Conservation (phyloP, 2,888 invertebrate genomes). For the Mythimna albipuncta region DNA sequence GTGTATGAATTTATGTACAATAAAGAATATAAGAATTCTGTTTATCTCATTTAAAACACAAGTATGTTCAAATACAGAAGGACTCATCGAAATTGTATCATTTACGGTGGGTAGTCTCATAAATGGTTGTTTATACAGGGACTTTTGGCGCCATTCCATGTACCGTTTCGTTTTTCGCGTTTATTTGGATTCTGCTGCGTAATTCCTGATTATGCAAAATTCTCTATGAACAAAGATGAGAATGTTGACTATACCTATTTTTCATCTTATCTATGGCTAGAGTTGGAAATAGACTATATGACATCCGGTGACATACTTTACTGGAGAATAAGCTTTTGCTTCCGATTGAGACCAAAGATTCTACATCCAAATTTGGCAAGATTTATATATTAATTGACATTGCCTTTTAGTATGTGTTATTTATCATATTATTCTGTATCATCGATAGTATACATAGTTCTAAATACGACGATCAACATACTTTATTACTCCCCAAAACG, state of each 20-base stretch:
- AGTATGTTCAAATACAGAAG: not conserved
- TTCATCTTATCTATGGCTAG: slow-evolving; percentile 8
- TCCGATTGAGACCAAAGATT: not conserved
- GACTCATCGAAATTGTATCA: slow-evolving; percentile 35
- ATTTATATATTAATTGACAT: not conserved
- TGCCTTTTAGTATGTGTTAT: not conserved
- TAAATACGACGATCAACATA: not conserved
- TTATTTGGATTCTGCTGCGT: slow-evolving; percentile 56
- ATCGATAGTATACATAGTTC: not conserved
- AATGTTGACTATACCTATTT: slow-evolving; percentile 33
- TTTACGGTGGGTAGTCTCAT: slow-evolving; percentile 33
- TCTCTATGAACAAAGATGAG: slow-evolving; percentile 5
- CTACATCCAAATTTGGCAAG: not conserved
- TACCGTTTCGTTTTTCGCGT: slow-evolving; percentile 45
- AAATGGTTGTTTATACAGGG: slow-evolving; percentile 53
- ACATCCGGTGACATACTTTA: slow-evolving; percentile 5
- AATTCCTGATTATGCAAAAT: slow-evolving; percentile 55
- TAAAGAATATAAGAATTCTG: too few species aligned
- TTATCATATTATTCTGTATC: too few species aligned
- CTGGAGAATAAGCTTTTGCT: not conserved
- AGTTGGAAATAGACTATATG: slow-evolving; percentile 14
- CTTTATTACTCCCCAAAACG: slow-evolving; percentile 2
- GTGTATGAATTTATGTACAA: too few species aligned
- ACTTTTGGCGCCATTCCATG: slow-evolving; percentile 60
- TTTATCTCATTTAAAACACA: not conserved